Conservation (phyloP, 1,140 invertebrate genomes). For the Bathynomus jamesi region DNA sequence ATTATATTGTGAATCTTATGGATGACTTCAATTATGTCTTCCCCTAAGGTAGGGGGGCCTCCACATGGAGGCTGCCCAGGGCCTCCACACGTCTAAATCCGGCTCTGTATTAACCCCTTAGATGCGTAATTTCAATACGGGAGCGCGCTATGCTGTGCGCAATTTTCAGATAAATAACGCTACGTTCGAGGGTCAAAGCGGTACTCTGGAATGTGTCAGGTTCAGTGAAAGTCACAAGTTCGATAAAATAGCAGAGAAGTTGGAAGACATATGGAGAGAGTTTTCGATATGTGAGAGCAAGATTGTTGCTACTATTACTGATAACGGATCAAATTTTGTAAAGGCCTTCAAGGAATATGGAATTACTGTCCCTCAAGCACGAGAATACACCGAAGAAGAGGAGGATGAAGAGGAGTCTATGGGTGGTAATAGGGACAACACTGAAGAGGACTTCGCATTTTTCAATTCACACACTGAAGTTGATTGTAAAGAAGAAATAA, state of each 20-base stretch:
- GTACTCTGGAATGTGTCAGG: conserved; percentile 3
- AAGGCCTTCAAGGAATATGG: conserved; percentile 25
- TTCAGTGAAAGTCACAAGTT: conserved; percentile 12
- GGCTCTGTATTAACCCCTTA: too few relatives aligned
- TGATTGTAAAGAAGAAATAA: conserved; percentile 2
- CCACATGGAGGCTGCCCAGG: too few relatives aligned
- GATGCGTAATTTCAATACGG: too few relatives aligned
- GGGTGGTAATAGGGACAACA: background rate
- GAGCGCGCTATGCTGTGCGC: too few relatives aligned
- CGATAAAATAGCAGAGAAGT: conserved; percentile 9
- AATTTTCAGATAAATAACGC: too few relatives aligned
- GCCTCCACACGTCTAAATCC: too few relatives aligned
- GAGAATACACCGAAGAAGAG: conserved; percentile 12
- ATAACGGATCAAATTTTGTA: conserved; percentile 17
- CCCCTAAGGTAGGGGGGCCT: too few relatives aligned
- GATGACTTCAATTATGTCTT: too few relatives aligned
- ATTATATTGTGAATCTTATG: too few relatives aligned
- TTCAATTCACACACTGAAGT: conserved; percentile 1
- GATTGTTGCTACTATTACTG: conserved; percentile 16
- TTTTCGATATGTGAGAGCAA: conserved; percentile 6
- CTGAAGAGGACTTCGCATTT: conserved; percentile 5
- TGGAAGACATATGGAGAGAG: conserved; percentile 9
- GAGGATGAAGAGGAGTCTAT: conserved; percentile 7
- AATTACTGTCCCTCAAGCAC: conserved; percentile 7
- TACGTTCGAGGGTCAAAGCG: too few relatives aligned